Percentiles rank a stretch among this genome's conserved stretches.
Evolutionary conservation across 1,140 invertebrate genomes (phyloP).

Genomic region (Teleopsis dalmanni): DNA sequence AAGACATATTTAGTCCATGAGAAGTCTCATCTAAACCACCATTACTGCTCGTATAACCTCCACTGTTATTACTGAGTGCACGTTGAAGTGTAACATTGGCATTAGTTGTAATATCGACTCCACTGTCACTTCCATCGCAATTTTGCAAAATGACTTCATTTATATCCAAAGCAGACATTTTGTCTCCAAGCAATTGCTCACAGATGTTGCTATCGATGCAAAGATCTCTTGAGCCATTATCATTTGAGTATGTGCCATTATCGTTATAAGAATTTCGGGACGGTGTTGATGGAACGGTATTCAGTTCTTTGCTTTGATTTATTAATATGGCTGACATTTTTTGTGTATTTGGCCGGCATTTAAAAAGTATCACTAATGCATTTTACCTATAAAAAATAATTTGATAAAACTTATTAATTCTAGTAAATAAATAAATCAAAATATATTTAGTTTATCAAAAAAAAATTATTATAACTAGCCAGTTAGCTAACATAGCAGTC

Average conservation of each 20-base stretch:
- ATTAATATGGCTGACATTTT: slow-evolving; percentile 7
- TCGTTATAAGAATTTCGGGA: neutral
- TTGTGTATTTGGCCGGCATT: neutral
- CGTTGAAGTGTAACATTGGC: slow-evolving; percentile 43
- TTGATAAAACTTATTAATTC: no score
- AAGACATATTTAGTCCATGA: slow-evolving; percentile 49
- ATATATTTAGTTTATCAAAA: no score
- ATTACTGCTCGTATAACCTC: slow-evolving; percentile 55
- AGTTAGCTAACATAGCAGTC: no score
- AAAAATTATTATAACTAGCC: no score
- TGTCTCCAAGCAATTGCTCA: slow-evolving; percentile 18
- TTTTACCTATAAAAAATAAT: no score
- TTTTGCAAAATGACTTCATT: slow-evolving; percentile 20
- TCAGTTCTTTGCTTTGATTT: neutral
- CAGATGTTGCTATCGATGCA: slow-evolving; percentile 6
- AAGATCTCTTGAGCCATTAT: neutral
- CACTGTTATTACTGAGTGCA: slow-evolving; percentile 51
- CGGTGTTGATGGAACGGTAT: neutral
- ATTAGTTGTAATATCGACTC: slow-evolving; percentile 59
- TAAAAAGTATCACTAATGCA: no score
- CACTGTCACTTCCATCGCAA: slow-evolving; percentile 67
- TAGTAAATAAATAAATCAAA: no score
- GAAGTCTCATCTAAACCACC: slow-evolving; percentile 46
- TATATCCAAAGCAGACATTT: slow-evolving; percentile 32
- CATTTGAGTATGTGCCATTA: neutral